A percentile compares a stretch with the other conserved stretches of the same genome.
Evolutionary conservation across 1,140 invertebrate genomes (phyloP).

Genomic region (Palaemon carinicauda): DNA sequence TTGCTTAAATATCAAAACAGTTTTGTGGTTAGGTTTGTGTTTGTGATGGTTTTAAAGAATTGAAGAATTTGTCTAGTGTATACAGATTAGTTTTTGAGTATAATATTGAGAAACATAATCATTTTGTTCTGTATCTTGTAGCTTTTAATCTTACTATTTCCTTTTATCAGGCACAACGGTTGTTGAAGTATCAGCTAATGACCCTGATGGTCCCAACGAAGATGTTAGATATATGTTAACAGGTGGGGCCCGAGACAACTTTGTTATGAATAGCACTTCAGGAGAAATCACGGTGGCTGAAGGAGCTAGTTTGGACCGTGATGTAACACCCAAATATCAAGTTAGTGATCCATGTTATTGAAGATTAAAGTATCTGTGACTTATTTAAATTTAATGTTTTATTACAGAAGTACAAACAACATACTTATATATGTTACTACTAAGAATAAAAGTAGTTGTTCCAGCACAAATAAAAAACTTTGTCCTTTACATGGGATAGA

Average conservation of each 20-base stretch:
- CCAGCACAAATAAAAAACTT: too few relatives aligned
- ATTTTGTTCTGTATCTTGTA: background rate
- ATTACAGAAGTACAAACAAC: too few relatives aligned
- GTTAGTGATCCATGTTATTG: slow-evolving; percentile 66
- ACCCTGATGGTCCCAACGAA: slow-evolving; percentile 63
- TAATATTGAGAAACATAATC: background rate
- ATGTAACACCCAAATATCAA: slow-evolving; percentile 74
- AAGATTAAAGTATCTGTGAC: background rate
- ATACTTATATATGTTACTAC: background rate
- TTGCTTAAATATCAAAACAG: too few relatives aligned
- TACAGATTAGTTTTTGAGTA: too few relatives aligned
- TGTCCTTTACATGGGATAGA: too few relatives aligned
- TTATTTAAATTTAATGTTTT: too few relatives aligned
- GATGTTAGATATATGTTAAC: slow-evolving; percentile 64
- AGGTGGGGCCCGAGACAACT: slow-evolving; percentile 65
- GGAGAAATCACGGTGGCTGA: slow-evolving; percentile 69
- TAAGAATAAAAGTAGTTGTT: too few relatives aligned
- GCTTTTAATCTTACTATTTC: background rate
- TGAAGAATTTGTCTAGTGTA: too few relatives aligned
- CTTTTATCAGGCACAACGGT: slow-evolving; percentile 56
- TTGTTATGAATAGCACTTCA: slow-evolving; percentile 63
- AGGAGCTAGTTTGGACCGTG: slow-evolving; percentile 77
- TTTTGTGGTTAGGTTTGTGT: too few relatives aligned
- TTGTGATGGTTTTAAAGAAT: too few relatives aligned
- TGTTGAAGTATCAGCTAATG: slow-evolving; percentile 61